These are phyloP conservation scores for Silurus glanis DNA, from an alignment of 2,113 vertebrate genomes.

Conservation along the genomic window DNA sequence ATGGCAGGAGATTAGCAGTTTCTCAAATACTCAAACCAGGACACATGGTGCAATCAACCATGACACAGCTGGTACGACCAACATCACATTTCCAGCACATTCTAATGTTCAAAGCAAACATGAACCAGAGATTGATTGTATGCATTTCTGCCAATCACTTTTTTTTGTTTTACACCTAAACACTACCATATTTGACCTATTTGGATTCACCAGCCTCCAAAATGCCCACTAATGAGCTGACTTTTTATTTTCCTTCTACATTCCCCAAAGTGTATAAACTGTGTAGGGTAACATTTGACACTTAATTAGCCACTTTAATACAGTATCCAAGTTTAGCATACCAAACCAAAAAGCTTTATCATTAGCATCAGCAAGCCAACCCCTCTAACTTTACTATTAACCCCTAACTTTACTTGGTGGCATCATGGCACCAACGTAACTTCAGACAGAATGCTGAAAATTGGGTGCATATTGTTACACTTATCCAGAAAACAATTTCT, in stretches of 20 bases:
- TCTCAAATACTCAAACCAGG: not conserved
- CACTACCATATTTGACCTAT: not conserved
- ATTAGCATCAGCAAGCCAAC: not conserved
- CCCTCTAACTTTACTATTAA: not conserved
- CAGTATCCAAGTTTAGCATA: not conserved
- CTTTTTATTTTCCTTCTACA: conserved; percentile 2
- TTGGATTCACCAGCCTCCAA: not conserved
- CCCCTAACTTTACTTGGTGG: not conserved
- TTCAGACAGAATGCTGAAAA: not conserved
- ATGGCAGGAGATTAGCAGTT: not conserved
- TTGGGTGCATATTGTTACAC: not conserved
- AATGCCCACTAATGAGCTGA: not conserved
- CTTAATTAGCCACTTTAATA: conserved; percentile 8
- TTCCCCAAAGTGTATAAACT: not conserved
- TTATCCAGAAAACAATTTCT: not conserved
- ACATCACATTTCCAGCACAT: not conserved
- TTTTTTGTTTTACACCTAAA: not conserved
- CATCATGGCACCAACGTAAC: not conserved
- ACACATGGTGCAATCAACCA: not conserved
- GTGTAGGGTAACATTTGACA: not conserved
- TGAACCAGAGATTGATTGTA: not conserved
- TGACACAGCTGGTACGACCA: not conserved
- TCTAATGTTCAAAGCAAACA: not conserved
- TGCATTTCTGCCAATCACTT: not conserved
- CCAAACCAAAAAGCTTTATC: not conserved